Conservation (phyloP, 2,888 invertebrate species). For the Campoplex nolae region DNA sequence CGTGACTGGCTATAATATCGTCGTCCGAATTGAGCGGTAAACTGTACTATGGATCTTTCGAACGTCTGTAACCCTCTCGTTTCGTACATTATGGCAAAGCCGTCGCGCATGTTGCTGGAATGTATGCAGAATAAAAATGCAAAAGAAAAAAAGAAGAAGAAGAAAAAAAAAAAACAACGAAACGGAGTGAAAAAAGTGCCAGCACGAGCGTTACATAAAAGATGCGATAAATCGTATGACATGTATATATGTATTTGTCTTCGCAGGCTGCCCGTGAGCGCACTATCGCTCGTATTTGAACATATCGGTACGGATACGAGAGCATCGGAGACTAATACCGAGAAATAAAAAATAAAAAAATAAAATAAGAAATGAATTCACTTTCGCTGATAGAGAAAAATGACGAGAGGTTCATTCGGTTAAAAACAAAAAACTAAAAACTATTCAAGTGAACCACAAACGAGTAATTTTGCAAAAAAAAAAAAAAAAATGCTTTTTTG, state of each 20-base stretch:
- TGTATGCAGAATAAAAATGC: constrained; percentile 33
- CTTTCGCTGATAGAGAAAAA: background rate
- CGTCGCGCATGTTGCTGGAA: constrained; percentile 7
- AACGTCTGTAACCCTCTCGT: background rate
- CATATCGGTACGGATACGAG: constrained; percentile 19
- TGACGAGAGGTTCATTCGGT: background rate
- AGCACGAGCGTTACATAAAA: constrained; percentile 63
- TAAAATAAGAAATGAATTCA: background rate
- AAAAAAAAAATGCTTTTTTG: too few species aligned
- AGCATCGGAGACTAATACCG: background rate
- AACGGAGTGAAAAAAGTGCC: constrained; percentile 24
- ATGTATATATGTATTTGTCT: constrained; percentile 25
- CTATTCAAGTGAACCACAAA: background rate
- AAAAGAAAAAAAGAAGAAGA: constrained; percentile 23
- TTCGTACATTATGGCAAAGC: background rate
- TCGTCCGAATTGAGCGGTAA: constrained; percentile 3
- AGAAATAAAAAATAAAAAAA: background rate
- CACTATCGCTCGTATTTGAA: constrained; percentile 16
- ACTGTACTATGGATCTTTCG: constrained; percentile 11
- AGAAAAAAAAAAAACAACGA: constrained; percentile 1
- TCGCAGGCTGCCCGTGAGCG: constrained; percentile 34
- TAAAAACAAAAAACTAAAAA: background rate
- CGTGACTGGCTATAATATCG: background rate
- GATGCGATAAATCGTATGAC: constrained; percentile 64
- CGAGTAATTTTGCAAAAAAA: background rate